Evolutionary conservation across 2,113 vertebrate genomes (phyloP).

Genomic region (Cyprinus carpio): DNA sequence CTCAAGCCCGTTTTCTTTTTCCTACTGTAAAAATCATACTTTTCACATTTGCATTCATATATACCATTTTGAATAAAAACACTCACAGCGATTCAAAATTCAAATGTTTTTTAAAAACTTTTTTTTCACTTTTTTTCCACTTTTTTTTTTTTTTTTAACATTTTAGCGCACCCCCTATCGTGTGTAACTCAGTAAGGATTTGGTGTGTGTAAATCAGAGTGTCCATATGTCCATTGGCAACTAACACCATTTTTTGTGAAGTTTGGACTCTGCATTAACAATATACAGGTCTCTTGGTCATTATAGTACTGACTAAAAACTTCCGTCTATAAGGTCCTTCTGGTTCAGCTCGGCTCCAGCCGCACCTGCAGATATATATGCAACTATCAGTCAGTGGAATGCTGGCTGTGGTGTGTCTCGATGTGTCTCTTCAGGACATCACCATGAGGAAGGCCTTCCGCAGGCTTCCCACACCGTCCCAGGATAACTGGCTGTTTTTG

Average conservation of each 20-base stretch:
- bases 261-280: neutral
- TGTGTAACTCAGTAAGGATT: neutral
- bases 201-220: neutral
- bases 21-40: too few species aligned
- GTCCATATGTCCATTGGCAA: neutral
- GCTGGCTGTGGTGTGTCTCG: constrained; percentile 58
- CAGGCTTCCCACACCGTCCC: constrained; percentile 93
- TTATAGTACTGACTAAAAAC: too few species aligned
- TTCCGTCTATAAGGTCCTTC: too few species aligned
- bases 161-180: neutral
- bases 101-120: too few species aligned
- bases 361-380: neutral
- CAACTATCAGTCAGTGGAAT: neutral
- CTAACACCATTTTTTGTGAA: neutral
- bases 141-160: neutral
- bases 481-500: constrained; percentile 97
- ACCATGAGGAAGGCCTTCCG: constrained; percentile 98
- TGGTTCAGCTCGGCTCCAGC: too few species aligned
- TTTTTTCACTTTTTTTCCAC: too few species aligned
- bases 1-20: too few species aligned
- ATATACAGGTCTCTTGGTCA: too few species aligned
- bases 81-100: too few species aligned
- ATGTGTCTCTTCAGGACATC: constrained; percentile 97
- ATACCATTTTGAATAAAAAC: too few species aligned
- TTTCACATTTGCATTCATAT: too few species aligned